Conservation (phyloP, 2,888 invertebrate species). For the Phortica magna region DNA sequence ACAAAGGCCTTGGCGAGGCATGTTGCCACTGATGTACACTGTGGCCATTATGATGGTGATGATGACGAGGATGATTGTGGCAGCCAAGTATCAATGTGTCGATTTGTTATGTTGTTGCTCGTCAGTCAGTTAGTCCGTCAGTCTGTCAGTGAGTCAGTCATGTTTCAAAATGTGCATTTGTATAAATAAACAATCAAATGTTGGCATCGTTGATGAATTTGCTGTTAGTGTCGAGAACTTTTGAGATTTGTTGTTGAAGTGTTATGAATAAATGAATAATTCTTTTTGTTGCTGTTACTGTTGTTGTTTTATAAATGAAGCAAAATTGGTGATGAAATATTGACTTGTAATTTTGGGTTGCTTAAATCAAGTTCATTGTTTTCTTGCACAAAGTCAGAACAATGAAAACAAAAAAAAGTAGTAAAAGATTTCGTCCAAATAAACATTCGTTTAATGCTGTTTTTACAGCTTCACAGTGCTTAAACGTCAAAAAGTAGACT, state of each 20-base stretch:
- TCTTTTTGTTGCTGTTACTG: background rate
- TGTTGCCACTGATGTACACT: background rate
- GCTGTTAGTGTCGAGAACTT: background rate
- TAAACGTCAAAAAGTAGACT: slow-evolving; percentile 27
- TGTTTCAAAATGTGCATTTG: background rate
- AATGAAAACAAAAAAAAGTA: too few relatives aligned
- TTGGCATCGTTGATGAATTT: background rate
- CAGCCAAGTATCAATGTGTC: background rate
- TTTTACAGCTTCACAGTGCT: slow-evolving; percentile 20
- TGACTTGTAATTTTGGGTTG: too few relatives aligned
- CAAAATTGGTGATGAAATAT: too few relatives aligned
- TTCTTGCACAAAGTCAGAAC: too few relatives aligned
- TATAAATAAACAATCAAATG: background rate
- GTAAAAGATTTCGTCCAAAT: background rate
- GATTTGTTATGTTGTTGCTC: background rate
- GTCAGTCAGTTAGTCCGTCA: too few relatives aligned
- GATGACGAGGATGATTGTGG: background rate
- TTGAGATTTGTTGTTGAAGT: background rate
- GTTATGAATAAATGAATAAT: background rate
- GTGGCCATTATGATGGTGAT: background rate
- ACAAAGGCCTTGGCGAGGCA: background rate
- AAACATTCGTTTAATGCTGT: background rate
- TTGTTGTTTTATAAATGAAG: too few relatives aligned
- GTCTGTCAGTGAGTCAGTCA: background rate
- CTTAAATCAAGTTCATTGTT: too few relatives aligned